Evolutionary conservation across 2,797 vertebrate species (phyloP).

Genomic region (Esox lucius): DNA sequence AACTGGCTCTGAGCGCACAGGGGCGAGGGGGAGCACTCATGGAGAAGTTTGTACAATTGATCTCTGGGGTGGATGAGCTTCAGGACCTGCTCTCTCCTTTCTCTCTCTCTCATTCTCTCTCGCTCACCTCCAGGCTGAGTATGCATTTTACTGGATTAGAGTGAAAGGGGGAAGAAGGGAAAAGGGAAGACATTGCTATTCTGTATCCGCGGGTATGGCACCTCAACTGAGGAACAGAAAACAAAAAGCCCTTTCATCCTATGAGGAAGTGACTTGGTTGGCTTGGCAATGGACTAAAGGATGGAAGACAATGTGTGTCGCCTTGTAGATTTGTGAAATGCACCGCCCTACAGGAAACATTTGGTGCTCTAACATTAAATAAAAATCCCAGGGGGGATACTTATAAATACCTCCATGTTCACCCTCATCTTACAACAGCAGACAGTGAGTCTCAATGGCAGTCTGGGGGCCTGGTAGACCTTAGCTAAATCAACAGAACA

Average conservation of each 20-base stretch:
- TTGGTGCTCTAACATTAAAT: conserved; percentile 37
- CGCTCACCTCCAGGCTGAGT: conserved; percentile 50
- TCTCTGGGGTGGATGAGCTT: conserved; percentile 67
- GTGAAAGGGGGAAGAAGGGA: conserved; percentile 27
- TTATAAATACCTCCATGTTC: conserved; percentile 2
- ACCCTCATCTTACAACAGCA: conserved; percentile 5
- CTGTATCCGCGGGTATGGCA: conserved; percentile 38
- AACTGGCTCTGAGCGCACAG: conserved; percentile 56
- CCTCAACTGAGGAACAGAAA: conserved; percentile 43
- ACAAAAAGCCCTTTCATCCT: conserved; percentile 52
- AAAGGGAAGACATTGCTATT: conserved; percentile 33
- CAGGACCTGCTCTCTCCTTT: conserved; percentile 41
- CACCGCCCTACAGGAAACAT: conserved; percentile 31
- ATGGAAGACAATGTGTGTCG: conserved; percentile 54
- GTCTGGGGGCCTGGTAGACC: background rate
- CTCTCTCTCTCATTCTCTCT: conserved; percentile 15
- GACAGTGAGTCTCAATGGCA: background rate
- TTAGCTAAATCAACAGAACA: background rate
- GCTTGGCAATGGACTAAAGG: conserved; percentile 53
- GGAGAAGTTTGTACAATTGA: conserved; percentile 79
- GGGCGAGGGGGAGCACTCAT: conserved; percentile 63
- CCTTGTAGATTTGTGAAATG: conserved; percentile 50
- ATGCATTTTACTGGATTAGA: conserved; percentile 63
- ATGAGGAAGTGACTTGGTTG: conserved; percentile 45
- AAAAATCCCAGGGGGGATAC: conserved; percentile 24